These are phyloP conservation scores for Drosophila leonis DNA, from an alignment of 2,888 invertebrate genomes.

Conservation along the genomic window DNA sequence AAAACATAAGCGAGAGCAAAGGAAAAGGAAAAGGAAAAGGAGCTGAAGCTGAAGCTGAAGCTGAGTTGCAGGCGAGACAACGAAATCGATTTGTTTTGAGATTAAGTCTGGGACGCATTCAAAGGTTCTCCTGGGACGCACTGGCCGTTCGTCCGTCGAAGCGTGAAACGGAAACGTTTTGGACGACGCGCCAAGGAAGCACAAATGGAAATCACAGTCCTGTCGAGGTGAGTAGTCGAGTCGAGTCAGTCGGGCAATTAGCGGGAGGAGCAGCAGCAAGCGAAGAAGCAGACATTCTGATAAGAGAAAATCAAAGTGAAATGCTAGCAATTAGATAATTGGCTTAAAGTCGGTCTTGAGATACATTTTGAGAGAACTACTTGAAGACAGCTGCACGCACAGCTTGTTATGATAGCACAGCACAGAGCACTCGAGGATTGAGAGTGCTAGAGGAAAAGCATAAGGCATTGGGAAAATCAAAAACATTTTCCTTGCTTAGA, in stretches of 20 bases:
- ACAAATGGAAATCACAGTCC: conserved; percentile 70
- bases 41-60: background rate
- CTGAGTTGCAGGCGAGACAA: conserved; percentile 48
- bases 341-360: conserved; percentile 63
- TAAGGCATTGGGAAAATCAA: background rate
- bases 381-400: conserved; percentile 36
- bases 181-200: conserved; percentile 71
- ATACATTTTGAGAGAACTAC: conserved; percentile 5
- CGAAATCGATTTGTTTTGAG: conserved; percentile 83
- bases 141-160: conserved; percentile 44
- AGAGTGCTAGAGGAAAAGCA: background rate
- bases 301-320: conserved; percentile 73
- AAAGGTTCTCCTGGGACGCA: conserved; percentile 53
- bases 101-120: conserved; percentile 75
- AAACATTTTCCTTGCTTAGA: conserved; percentile 10
- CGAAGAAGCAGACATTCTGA: conserved; percentile 33
- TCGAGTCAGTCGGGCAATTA: conserved; percentile 49
- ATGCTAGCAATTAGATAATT: conserved; percentile 82
- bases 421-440: conserved; percentile 28
- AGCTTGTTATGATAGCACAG: conserved; percentile 32
- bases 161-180: conserved; percentile 74
- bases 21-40: conserved; percentile 6
- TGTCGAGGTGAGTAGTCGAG: conserved; percentile 30
- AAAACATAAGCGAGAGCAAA: conserved; percentile 8
- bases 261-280: background rate